Evolutionary conservation across 2,113 vertebrate genomes (phyloP), one percentile per base, ranked within the genome.

Genomic region (Myodes glareolus): DNA sequence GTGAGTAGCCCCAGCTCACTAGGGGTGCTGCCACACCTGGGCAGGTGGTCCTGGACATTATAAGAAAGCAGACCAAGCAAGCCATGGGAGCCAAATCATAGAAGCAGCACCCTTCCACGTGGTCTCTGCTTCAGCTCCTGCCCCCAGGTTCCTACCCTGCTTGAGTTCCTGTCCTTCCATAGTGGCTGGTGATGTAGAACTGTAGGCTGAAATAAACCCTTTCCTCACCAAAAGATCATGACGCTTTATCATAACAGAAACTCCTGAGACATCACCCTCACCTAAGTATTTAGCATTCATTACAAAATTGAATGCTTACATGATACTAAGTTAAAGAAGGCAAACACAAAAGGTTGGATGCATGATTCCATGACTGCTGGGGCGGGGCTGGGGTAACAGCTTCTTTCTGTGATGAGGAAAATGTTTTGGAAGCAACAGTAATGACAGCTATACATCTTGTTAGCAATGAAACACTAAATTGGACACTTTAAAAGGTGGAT

Each of bases 261-360:
- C 42, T 65, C 81, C 55, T 63, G n/a, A 85, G 81, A 42, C 8
- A 31, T 63, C 27, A 5, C 58, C 7, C 7, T 29, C 4, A 89
- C 33, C 47, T 78, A 50, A 42, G 65, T 73, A 95, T 29, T 73
- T 67, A 87, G n/a, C 13, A 85, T 90, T 84, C 42, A 81, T 91
- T 93, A 67, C n/a, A 82, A 91, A 84, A 58, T 11, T 73, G 27
- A 76, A 92, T 90, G 67, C 10, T 92, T 91, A 73, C 78, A 67
- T 67, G 55, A 94, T 21, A 21, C 50, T 93, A 77, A 67, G 67
- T 72, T 88, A 73, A 94, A 94, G 52, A 85, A 47, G 47, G 33
- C 55, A 94, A 27, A 80, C 8, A 50, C 42, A 91, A 87, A 94
- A 94, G 42, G n/a, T 39, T 45, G 81, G 9, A 58, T 89, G 70